Base-by-base conservation (phyloP, 2,113 vertebrate genomes). In the Benitochromis conjunctus region DNA sequence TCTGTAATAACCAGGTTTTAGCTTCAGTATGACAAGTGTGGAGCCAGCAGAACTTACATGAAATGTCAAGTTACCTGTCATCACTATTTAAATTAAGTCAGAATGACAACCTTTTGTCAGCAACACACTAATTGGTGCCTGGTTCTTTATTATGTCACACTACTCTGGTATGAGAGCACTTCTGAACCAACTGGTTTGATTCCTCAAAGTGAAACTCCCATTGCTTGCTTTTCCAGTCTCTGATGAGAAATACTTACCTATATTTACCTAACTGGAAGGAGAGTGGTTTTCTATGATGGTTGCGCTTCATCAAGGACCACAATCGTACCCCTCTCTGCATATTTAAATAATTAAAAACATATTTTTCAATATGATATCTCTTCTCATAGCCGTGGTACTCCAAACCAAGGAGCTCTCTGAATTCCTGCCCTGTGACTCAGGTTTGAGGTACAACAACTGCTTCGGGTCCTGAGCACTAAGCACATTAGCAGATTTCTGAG, bases 401-500 rank as follows among this genome's bases (percentile, higher is more conserved):
- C 21, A 46, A 41, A 81, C 34, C 55, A 78, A n/a, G 43, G 31
- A 24, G n/a, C 53, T 83, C 24, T 7, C 60, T 19, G 80, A 90
- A 94, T 93, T 91, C 87, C 86, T 92, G 66, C 85, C 48, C 79
- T 38, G 74, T 91, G 91, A 92, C 74, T 89, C 81, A 91, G 58
- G 60, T 88, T 87, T 51, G 81, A 86, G 51, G 84, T 54, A 83
- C 83, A 82, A 16, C 43, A 34, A 36, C 82, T 62, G 19, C 74
- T 77, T 82, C 7, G 29, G 54, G 55, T 53, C 64, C 60, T 74
- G 81, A 89, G 80, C 69, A 43, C 46, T 89, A 92, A 94, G 91
- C 76, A 88, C 86, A 89, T 95, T 88, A 89, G 88, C 91, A 94
- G 91, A 91, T 89, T 87, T 92, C 48, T 86, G 58, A 84, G 80